These are phyloP conservation scores for Drosophila algonquin DNA, from an alignment of 2,888 invertebrate genomes.

Conservation along the genomic window DNA sequence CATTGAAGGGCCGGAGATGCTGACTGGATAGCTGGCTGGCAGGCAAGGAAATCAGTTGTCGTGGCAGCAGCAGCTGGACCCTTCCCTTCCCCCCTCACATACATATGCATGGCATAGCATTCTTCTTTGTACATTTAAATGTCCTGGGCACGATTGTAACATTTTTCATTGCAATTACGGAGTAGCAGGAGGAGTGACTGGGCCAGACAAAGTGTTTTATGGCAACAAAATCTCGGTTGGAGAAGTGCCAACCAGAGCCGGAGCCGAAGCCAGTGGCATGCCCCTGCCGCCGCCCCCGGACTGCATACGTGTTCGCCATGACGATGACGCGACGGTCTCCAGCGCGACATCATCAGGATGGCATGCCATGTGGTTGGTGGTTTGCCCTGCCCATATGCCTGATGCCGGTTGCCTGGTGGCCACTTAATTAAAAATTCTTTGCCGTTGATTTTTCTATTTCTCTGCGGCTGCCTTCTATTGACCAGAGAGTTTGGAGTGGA, in stretches of 20 bases:
- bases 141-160: constrained; percentile 71
- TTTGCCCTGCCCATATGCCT: constrained; percentile 14
- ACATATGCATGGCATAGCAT: constrained; percentile 9
- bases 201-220: constrained; percentile 66
- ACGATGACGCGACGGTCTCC: constrained; percentile 31
- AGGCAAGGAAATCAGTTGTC: constrained; percentile 61
- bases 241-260: constrained; percentile 69
- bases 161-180: constrained; percentile 69
- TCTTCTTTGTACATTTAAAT: constrained; percentile 57
- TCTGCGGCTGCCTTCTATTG: constrained; percentile 13
- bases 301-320: constrained; percentile 57
- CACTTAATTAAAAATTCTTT: constrained; percentile 76
- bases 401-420: constrained; percentile 27
- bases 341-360: constrained; percentile 44
- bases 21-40: constrained; percentile 8
- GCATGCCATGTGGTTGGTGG: constrained; percentile 1
- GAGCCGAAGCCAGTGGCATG: no score
- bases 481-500: constrained; percentile 29
- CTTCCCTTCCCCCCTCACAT: constrained; percentile 4
- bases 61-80: constrained; percentile 64
- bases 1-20: constrained; percentile 62
- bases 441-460: constrained; percentile 53
- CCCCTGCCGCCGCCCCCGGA: neutral
- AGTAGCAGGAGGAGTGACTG: neutral
- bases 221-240: constrained; percentile 71